phyloP scores from a whole-genome alignment of 1,140 invertebrate genomes.

The Drosophila willistoni region DNA sequence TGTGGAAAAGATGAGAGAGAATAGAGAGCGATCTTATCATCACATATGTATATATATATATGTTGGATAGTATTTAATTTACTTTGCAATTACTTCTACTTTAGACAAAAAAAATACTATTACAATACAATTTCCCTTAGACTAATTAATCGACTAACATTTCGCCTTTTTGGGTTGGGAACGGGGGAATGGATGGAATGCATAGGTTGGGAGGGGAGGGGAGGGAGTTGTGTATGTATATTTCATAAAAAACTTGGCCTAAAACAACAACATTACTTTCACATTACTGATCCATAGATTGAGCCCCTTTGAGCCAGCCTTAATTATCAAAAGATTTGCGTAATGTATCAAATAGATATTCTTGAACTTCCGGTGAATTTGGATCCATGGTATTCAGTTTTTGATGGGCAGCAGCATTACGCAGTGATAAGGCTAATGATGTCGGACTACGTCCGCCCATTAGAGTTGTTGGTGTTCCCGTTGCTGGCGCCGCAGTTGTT shows the following conservation, averaged over 20 bases:
- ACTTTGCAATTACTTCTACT: conserved; percentile 10
- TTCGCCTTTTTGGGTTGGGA: conserved; percentile 19
- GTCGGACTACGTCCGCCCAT: conserved; percentile 2
- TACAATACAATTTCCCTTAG: conserved; percentile 41
- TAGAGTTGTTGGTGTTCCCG: conserved; percentile 22
- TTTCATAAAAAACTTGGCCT: conserved; percentile 72
- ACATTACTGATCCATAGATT: too few relatives aligned
- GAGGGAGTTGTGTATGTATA: conserved; percentile 25
- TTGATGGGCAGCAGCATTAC: conserved; percentile 60
- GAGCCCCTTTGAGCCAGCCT: conserved; percentile 14
- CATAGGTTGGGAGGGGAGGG: conserved; percentile 11
- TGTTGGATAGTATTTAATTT: conserved; percentile 4
- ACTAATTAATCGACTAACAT: conserved; percentile 61
- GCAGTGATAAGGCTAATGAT: conserved; percentile 63
- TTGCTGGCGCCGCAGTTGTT: conserved; percentile 4
- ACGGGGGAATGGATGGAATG: conserved; percentile 8
- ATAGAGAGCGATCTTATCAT: conserved; percentile 16
- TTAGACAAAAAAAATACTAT: conserved; percentile 40
- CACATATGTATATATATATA: background rate
- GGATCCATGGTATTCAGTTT: conserved; percentile 85
- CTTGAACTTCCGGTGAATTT: conserved; percentile 85
- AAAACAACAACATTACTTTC: conserved; percentile 39
- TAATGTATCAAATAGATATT: conserved; percentile 86
- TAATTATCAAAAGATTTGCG: conserved; percentile 85
- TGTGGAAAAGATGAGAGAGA: conserved; percentile 31